Base-by-base conservation (phyloP, 2,888 invertebrate genomes). In the Andrena camellia region DNA sequence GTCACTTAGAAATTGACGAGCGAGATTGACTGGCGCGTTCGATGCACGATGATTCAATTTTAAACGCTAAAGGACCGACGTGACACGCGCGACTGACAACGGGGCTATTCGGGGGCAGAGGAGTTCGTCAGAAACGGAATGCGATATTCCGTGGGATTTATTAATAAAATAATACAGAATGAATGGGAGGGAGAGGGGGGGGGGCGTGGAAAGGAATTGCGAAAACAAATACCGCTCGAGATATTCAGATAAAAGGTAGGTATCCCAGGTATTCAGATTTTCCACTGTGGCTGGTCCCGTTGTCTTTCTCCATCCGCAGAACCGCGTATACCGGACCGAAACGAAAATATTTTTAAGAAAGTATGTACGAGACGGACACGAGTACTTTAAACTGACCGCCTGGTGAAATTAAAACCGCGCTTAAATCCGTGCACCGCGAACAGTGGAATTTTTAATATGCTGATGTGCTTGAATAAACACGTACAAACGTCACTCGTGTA, bases 1-100 rank as follows among this genome's bases (percentile, higher is more conserved):
- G 77, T 88, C 87, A 81, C 84, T 88, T 83, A 88, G 86, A 88
- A 88, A 88, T 80, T 88, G 88, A 88, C 81, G 85, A 77, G 78
- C 76, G 70, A 83, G 81, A 88, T 88, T 85, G 85, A 88, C 86
- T 86, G 81, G 33, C 68, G 74, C 35, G 35, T 71, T 75, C 81
- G 78, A 87, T 78, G 76, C 71, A 78, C 75, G 63, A 57, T 87
- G 86, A 87, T 87, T 86, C 86, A 86, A 87, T 87, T 87, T 87
- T 71, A 57, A 70, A 74, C 64, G 83, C n/a, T 42, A 78, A 70
- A 67, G 78, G 78, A 81, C 54, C 78, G 73, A 63, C 52, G 70
- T 67, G 71, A 69, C 74, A 69, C 57, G 35, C 67, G 50, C 63
- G 29, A 33, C 23, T 67, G 59, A 72, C 70, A 66, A 64, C 60